Base-by-base conservation (phyloP, 1,140 invertebrate species). In the Ceratosolen solmsi region DNA sequence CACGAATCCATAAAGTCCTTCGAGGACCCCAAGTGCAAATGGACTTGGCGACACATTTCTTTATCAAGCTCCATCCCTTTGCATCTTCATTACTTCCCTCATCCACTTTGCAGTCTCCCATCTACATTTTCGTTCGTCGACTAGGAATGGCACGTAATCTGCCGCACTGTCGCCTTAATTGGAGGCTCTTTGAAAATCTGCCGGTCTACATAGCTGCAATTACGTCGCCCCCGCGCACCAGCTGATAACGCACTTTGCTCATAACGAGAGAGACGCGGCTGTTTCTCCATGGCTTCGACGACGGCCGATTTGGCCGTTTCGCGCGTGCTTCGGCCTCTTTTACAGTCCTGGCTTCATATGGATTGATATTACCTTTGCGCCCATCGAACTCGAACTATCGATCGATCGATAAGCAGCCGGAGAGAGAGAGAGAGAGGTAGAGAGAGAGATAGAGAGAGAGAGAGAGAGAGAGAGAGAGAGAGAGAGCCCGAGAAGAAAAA, bases 181-280 rank as follows among this genome's bases (percentile, higher is more conserved):
- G 78, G 68, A 36, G 54, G 15, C 78, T 60, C 78, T 79, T 79
- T 80, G 78, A 80, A 73, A 73, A 63, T 80, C 36, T 30, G 30
- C 36, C 46, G 46, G 46, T 65, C 68, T 70, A 27, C 38, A 49
- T 58, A 33, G 30, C 65, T 54, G 41, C 63, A 79, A 79, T 79
- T 72, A 79, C 27, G 13, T 58, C 33, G 27, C 20, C 20, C 22
- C n/a, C 30, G n/a, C n/a, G 30, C 15, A 33, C 30, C 41, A 46
- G 41, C 7, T 46, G 41, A 46, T 46, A 46, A 46, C 41, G 41
- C 13, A 46, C 41, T 8, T n/a, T 46, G 13, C 13, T 22, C 25
- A 25, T 60, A 60, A 60, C 58, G 58, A 60, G 2, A 9, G 13
- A n/a, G n/a, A n/a, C n/a, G 11, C 60, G 60, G 27, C 33, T 27